A percentile compares a stretch with the other conserved stretches of the same genome.
These are phyloP conservation scores for Steinernema scapterisci DNA, from an alignment of 2,888 invertebrate species.

Conservation along the genomic window DNA sequence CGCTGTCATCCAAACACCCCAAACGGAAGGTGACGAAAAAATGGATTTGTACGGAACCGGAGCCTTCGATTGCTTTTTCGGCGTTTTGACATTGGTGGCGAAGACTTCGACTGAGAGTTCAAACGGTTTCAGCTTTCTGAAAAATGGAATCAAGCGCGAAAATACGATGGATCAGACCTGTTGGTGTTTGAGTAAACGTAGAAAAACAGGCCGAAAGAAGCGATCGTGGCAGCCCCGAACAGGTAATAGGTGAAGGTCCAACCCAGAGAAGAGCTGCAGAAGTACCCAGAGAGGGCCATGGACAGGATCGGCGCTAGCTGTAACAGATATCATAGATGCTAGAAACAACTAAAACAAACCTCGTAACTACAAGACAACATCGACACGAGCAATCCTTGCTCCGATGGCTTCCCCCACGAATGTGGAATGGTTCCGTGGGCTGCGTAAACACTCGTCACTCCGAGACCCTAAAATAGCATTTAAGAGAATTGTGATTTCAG, in stretches of 20 bases:
- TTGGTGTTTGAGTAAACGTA: not conserved
- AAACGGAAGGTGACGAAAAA: conserved; percentile 33
- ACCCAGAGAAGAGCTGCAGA: conserved; percentile 3
- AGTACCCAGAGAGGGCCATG: not conserved
- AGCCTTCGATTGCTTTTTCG: not conserved
- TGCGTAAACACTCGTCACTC: conserved; percentile 21
- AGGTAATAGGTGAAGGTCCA: not conserved
- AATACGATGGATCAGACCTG: not conserved
- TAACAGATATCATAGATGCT: not conserved
- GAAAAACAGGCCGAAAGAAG: not conserved
- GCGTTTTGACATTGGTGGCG: not conserved
- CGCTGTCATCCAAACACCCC: conserved; percentile 32
- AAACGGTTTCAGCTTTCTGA: not conserved
- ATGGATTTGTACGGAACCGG: conserved; percentile 44
- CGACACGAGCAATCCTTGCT: conserved; percentile 2
- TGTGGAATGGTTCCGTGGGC: conserved; percentile 14
- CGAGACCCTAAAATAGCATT: not conserved
- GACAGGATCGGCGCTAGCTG: conserved; percentile 8
- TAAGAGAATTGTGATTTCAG: too few species aligned
- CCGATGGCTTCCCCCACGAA: not conserved
- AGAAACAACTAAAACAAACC: not conserved
- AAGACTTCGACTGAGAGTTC: not conserved
- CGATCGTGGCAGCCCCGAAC: not conserved
- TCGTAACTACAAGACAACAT: conserved; percentile 10
- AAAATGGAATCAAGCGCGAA: not conserved